A percentile compares a stretch with the other conserved stretches of the same genome.
Evolutionary conservation across 2,797 vertebrate species (phyloP).

Genomic region (Alfaro cultratus): DNA sequence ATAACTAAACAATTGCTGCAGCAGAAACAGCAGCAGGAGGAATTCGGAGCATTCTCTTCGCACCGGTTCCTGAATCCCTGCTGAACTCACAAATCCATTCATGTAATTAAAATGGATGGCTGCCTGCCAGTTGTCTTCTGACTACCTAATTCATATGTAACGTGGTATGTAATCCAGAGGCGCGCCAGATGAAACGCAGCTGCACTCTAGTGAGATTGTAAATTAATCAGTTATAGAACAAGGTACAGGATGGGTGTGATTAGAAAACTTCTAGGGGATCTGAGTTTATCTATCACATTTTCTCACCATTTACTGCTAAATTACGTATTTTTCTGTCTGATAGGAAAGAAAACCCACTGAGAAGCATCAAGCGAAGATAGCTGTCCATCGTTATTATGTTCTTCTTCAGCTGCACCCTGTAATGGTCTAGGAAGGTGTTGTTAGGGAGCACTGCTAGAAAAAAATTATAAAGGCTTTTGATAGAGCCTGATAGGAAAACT

Average conservation of each 20-base stretch:
- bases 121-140: conserved; percentile 22
- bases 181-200: conserved; percentile 17
- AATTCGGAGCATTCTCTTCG: conserved; percentile 17
- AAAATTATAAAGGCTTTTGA: conserved; percentile 1
- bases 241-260: neutral
- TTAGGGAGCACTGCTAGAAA: conserved; percentile 41
- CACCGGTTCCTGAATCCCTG: conserved; percentile 15
- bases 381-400: neutral
- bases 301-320: conserved; percentile 8
- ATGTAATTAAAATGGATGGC: conserved; percentile 42
- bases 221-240: conserved; percentile 34
- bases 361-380: conserved; percentile 27
- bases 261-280: conserved; percentile 1
- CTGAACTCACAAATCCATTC: conserved; percentile 20
- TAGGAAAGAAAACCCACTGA: conserved; percentile 26
- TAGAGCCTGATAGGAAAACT: neutral
- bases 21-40: conserved; percentile 28
- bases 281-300: neutral
- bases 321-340: conserved; percentile 7
- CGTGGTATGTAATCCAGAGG: conserved; percentile 27
- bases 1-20: conserved; percentile 60
- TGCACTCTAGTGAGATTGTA: conserved; percentile 33
- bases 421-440: conserved; percentile 32
- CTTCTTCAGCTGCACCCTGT: conserved; percentile 32
- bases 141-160: conserved; percentile 30